Base-by-base conservation (phyloP, 2,113 vertebrate species). In the Hemibagrus wyckioides region DNA sequence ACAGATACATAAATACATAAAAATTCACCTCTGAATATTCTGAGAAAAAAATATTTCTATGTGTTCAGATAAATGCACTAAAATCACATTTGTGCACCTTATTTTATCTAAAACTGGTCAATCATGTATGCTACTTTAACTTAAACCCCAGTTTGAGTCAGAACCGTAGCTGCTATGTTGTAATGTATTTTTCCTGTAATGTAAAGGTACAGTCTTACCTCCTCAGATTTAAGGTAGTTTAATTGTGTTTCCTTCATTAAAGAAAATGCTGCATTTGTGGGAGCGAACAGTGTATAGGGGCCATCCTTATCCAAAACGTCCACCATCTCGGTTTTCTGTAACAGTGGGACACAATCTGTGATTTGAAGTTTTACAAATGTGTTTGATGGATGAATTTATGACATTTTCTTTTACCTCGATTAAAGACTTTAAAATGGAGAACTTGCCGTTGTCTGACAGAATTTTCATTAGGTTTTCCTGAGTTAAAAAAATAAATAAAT, bases 381-480 rank as follows among this genome's bases (percentile, higher is more conserved):
- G 8, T 54, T 63, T 17, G 28, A 57, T 33, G 50, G 4, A 10
- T 25, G 9, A 6, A 52, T 50, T 80, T 54, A 41, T 73, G 10
- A 83, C 8, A 69, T 8, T 52, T 44, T 50, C 28, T 59, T 39
- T 84, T 94, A 98, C 98, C 96, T 97, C 93, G 86, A 99, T 85
- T n/a, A 97, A 91, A 89, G 92, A 91, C 61, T 91, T 94, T 93
- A 98, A 98, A 71, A 77, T 92, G 89, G 93, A 93, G 76, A 96
- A 97, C 88, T 95, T 97, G 81, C 90, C 92, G 79, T 97, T 94
- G 80, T 91, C 89, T 28, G 95, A 94, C 84, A 99, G 91, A 84
- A 98, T 92, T 89, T 94, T 93, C 95, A 97, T 94, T 88, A 99
- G 93, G 36, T 95, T 97, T 93, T 97, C 92, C 98, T 99, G 92